These are phyloP conservation scores for Leucophenga varia DNA, from an alignment of 1,140 invertebrate genomes.

Conservation along the genomic window DNA sequence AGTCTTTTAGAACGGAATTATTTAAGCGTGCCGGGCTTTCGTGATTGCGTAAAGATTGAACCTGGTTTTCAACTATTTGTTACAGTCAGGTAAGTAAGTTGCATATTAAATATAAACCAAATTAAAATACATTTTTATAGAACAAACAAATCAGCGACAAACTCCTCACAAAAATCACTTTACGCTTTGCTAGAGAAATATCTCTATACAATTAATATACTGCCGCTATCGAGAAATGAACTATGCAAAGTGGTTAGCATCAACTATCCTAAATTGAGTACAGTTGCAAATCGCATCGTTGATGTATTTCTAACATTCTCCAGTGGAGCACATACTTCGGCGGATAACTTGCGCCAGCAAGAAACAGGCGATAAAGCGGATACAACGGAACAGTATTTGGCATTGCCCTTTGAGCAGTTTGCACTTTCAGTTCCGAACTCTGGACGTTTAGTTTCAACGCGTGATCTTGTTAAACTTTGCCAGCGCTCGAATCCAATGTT, in stretches of 20 bases:
- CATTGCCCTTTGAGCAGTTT: constrained; percentile 41
- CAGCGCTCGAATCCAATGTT: constrained; percentile 73
- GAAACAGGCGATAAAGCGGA: constrained; percentile 40
- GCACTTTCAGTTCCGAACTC: constrained; percentile 32
- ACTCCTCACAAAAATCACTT: constrained; percentile 62
- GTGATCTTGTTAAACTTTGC: constrained; percentile 94
- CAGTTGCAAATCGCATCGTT: constrained; percentile 75
- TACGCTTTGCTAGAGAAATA: constrained; percentile 76
- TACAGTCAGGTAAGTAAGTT: constrained; percentile 71
- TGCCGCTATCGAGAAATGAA: constrained; percentile 75
- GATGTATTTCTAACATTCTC: constrained; percentile 83
- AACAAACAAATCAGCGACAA: constrained; percentile 57
- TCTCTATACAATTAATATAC: constrained; percentile 78
- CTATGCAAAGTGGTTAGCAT: constrained; percentile 67
- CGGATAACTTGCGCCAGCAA: constrained; percentile 56
- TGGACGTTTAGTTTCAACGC: constrained; percentile 71
- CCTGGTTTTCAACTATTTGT: constrained; percentile 90
- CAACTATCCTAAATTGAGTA: constrained; percentile 72
- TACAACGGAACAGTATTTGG: constrained; percentile 37
- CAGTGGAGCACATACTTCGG: constrained; percentile 62
- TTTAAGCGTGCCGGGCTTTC: constrained; percentile 84
- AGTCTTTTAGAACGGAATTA: constrained; percentile 81
- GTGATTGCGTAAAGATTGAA: constrained; percentile 74
- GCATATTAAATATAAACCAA: neutral
- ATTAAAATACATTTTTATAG: constrained; percentile 56